Conservation (phyloP, 2,797 vertebrate species). For the Gobio occitaniae region DNA sequence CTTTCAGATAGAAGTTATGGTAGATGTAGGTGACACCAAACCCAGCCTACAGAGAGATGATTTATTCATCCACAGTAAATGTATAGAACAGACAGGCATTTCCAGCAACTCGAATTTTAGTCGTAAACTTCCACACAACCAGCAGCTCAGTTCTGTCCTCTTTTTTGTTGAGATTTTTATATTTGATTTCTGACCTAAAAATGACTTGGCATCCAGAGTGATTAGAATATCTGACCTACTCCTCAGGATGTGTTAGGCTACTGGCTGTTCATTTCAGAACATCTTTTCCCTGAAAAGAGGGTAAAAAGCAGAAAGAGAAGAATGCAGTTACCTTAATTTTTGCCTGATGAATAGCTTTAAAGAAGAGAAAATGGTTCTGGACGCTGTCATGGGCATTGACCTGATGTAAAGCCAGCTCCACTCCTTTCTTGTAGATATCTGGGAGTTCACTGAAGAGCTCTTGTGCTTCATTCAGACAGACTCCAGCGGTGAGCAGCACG, state of each 20-base stretch:
- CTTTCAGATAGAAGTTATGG: constrained; percentile 78
- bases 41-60: constrained; percentile 67
- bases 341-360: constrained; percentile 64
- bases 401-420: constrained; percentile 69
- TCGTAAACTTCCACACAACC: background rate
- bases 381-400: constrained; percentile 60
- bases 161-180: background rate
- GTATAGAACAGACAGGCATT: background rate
- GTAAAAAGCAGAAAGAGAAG: background rate
- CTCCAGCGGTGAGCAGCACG: constrained; percentile 66
- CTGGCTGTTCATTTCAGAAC: background rate
- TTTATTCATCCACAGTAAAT: background rate
- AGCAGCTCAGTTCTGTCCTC: background rate
- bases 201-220: background rate
- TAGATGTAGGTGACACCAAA: constrained; percentile 73
- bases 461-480: constrained; percentile 64
- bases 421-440: constrained; percentile 67
- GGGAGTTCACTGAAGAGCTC: constrained; percentile 63
- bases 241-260: background rate
- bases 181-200: constrained; percentile 6
- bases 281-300: background rate
- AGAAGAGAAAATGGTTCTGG: constrained; percentile 73
- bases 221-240: background rate
- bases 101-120: background rate
- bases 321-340: constrained; percentile 67